These are phyloP conservation scores for Cyprinus carpio DNA, from an alignment of 2,113 vertebrate genomes.

Conservation along the genomic window DNA sequence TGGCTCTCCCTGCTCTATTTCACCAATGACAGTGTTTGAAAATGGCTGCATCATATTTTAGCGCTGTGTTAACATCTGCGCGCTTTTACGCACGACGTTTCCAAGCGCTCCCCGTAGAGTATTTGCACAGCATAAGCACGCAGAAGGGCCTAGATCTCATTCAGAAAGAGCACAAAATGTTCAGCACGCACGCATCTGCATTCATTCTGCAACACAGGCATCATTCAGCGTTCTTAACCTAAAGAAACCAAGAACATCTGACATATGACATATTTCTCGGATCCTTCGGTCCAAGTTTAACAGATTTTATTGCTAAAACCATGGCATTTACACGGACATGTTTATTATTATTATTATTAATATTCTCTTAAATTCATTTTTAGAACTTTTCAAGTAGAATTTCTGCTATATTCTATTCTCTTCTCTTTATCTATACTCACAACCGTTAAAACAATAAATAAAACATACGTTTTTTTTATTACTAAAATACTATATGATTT, in stretches of 20 bases:
- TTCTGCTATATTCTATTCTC: slow-evolving; percentile 85
- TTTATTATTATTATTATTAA: slow-evolving; percentile 59
- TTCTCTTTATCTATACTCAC: slow-evolving; percentile 84
- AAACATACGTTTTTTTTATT: slow-evolving; percentile 85
- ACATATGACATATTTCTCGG: slow-evolving; percentile 9
- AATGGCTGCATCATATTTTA: slow-evolving; percentile 74
- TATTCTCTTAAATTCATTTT: slow-evolving; percentile 58
- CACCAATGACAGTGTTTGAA: slow-evolving; percentile 74
- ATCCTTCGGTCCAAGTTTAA: slow-evolving; percentile 67
- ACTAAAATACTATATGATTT: slow-evolving; percentile 85
- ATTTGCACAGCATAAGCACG: not conserved
- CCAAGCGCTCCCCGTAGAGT: not conserved
- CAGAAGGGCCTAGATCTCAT: not conserved
- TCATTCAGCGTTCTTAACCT: too few species aligned
- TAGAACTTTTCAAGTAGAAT: slow-evolving; percentile 94
- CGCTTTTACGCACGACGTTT: slow-evolving; percentile 53
- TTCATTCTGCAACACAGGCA: not conserved
- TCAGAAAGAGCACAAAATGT: slow-evolving; percentile 45
- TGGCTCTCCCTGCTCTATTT: slow-evolving; percentile 63
- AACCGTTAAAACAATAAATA: slow-evolving; percentile 96
- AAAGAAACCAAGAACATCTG: not conserved
- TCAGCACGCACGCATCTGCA: slow-evolving; percentile 23
- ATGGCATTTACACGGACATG: slow-evolving; percentile 88
- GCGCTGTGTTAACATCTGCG: slow-evolving; percentile 46
- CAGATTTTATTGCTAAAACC: slow-evolving; percentile 91